phyloP scores from a whole-genome alignment of 2,113 vertebrate species.

The Halichoeres trimaculatus region DNA sequence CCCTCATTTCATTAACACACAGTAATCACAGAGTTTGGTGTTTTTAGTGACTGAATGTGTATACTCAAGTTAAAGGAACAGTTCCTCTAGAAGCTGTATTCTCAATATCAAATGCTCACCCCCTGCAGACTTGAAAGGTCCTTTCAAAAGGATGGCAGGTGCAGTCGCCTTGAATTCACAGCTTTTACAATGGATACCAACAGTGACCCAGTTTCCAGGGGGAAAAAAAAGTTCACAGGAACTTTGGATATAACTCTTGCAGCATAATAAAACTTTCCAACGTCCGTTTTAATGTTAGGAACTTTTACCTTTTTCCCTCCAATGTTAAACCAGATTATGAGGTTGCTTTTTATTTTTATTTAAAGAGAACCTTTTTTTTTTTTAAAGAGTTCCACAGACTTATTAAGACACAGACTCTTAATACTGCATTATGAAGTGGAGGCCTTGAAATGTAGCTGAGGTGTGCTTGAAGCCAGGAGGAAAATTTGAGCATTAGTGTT shows the following conservation, averaged over 20 bases:
- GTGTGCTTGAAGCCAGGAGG: too few species aligned
- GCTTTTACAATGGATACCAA: conserved; percentile 23
- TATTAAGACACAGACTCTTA: too few species aligned
- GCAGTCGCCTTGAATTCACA: conserved; percentile 32
- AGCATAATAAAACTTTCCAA: background rate
- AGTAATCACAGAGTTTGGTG: background rate
- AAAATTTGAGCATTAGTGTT: too few species aligned
- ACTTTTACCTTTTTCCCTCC: background rate
- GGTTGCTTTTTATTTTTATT: too few species aligned
- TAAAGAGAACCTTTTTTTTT: too few species aligned
- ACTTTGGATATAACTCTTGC: background rate
- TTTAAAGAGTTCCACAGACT: too few species aligned
- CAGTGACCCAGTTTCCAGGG: conserved; percentile 27
- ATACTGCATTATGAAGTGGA: too few species aligned
- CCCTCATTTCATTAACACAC: background rate
- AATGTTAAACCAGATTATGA: background rate
- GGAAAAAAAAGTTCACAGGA: background rate
- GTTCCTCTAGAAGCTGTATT: conserved; percentile 1
- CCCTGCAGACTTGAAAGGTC: conserved; percentile 23
- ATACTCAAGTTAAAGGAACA: conserved; percentile 5
- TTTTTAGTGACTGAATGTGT: background rate
- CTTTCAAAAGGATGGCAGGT: conserved; percentile 33
- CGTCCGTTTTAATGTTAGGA: background rate
- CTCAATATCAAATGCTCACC: conserved; percentile 24
- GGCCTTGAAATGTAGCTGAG: too few species aligned